Percentiles rank a stretch among this genome's conserved stretches.
phyloP scores from a whole-genome alignment of 2,888 invertebrate genomes.

The Micropterix aruncella region DNA sequence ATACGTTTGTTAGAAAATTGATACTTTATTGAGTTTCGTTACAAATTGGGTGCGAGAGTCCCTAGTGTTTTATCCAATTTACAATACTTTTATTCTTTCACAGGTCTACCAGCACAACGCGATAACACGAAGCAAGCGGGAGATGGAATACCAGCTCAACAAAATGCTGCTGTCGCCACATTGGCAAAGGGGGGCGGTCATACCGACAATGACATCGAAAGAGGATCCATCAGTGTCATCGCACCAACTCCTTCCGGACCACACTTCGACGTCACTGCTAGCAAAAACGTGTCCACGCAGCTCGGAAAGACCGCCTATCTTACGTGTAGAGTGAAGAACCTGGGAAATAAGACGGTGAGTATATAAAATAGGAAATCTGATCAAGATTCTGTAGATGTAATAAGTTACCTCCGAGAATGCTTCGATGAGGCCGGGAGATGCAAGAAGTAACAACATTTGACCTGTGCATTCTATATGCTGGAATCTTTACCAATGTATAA shows the following conservation, averaged over 20 bases:
- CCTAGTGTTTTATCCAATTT: no score
- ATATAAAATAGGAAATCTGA: no score
- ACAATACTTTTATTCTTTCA: no score
- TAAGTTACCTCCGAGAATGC: no score
- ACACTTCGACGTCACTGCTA: conserved; percentile 58
- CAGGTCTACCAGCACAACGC: background rate
- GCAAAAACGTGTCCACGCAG: conserved; percentile 67
- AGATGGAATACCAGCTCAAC: background rate
- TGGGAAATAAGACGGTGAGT: conserved; percentile 84
- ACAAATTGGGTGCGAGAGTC: no score
- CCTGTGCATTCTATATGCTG: no score
- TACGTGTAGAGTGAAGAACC: conserved; percentile 79
- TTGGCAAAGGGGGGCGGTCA: background rate
- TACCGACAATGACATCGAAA: background rate
- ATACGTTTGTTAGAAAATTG: no score
- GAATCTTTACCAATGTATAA: no score
- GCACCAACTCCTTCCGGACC: conserved; percentile 46
- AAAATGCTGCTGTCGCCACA: background rate
- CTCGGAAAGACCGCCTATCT: conserved; percentile 82
- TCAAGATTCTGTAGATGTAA: no score
- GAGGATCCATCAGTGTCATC: conserved; percentile 24
- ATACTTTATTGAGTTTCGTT: no score
- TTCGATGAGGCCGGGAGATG: no score
- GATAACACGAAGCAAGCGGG: background rate
- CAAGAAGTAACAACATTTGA: no score